A percentile compares a stretch with the other conserved stretches of the same genome.
phyloP scores from a whole-genome alignment of 2,888 invertebrate genomes.

The Allolobophora icterica region DNA sequence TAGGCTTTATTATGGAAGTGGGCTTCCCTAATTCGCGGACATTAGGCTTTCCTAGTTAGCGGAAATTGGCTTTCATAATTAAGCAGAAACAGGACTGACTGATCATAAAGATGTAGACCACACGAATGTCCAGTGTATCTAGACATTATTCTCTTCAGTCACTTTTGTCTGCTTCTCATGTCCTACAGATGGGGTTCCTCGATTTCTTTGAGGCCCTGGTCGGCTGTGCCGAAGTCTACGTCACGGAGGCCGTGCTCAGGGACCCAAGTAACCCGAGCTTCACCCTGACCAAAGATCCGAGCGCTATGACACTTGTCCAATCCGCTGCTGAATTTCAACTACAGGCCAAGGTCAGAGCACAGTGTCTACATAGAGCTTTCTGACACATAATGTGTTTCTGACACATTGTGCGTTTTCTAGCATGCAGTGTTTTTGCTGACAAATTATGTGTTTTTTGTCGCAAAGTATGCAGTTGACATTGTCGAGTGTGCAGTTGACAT shows the following conservation, averaged over 20 bases:
- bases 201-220: slow-evolving; percentile 66
- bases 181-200: slow-evolving; percentile 62
- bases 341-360: background rate
- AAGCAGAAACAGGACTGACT: too few species aligned
- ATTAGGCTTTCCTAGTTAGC: too few species aligned
- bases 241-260: slow-evolving; percentile 61
- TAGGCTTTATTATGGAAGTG: too few species aligned
- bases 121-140: background rate
- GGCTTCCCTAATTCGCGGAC: too few species aligned
- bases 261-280: slow-evolving; percentile 60
- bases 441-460: background rate
- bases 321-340: background rate
- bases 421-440: background rate
- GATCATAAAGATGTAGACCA: background rate
- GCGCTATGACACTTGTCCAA: slow-evolving; percentile 32
- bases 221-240: slow-evolving; percentile 63
- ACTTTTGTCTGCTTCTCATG: background rate
- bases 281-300: slow-evolving; percentile 54
- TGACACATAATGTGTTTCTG: background rate
- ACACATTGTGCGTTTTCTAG: background rate
- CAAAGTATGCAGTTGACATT: too few species aligned
- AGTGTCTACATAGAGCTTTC: too few species aligned
- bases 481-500: too few species aligned
- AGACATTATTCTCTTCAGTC: background rate
- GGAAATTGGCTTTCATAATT: too few species aligned